Evolutionary conservation across 2,113 vertebrate species (phyloP).

Genomic region (Prunella himalayana): DNA sequence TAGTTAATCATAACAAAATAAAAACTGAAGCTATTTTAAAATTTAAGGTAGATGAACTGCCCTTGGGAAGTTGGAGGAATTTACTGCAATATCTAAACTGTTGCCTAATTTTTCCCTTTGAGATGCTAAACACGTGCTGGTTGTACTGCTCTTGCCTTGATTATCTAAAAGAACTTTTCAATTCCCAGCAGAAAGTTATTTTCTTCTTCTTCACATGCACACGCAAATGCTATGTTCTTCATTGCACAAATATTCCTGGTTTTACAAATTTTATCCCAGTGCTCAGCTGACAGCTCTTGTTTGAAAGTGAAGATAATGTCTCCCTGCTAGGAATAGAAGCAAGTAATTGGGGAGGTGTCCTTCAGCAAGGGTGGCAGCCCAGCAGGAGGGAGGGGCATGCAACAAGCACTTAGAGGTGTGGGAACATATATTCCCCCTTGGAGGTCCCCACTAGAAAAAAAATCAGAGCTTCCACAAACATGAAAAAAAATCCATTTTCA

Average conservation of each 20-base stretch:
- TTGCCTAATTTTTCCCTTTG: not conserved
- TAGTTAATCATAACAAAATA: not conserved
- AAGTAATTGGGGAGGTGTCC: not conserved
- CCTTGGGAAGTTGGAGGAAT: not conserved
- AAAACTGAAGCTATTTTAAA: not conserved
- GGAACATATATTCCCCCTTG: not conserved
- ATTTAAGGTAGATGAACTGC: not conserved
- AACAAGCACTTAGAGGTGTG: not conserved
- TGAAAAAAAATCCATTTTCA: not conserved
- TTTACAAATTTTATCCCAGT: not conserved
- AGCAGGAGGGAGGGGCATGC: not conserved
- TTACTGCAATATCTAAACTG: not conserved
- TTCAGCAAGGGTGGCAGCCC: not conserved
- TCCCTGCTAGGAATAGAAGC: not conserved
- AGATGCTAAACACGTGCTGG: not conserved
- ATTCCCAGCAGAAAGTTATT: not conserved
- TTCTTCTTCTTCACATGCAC: not conserved
- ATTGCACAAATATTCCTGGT: not conserved
- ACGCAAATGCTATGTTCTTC: not conserved
- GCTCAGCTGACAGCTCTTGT: not conserved
- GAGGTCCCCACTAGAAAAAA: not conserved
- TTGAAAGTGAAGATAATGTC: not conserved
- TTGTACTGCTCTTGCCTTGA: not conserved
- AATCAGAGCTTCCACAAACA: not conserved
- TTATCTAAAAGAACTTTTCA: not conserved